phyloP scores from a whole-genome alignment of 1,140 invertebrate genomes.

The Homarus americanus region DNA sequence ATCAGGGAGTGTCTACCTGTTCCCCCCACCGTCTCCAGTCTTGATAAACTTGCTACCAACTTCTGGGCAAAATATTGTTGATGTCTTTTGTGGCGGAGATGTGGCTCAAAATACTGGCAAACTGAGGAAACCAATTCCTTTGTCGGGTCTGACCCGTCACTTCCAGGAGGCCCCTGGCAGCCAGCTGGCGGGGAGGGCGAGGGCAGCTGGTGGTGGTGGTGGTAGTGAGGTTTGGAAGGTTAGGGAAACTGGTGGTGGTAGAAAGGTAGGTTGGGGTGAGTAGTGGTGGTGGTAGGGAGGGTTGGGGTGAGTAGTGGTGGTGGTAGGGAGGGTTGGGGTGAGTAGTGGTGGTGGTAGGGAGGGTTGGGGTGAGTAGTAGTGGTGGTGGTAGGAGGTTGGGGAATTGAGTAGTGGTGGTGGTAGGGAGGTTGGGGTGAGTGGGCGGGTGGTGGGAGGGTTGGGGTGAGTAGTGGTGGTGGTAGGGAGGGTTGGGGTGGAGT shows the following conservation, averaged over 20 bases:
- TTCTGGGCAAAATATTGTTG: background rate
- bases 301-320: too few species aligned
- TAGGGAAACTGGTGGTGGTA: background rate
- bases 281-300: background rate
- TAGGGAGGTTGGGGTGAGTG: background rate
- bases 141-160: background rate
- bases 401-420: background rate
- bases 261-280: background rate
- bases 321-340: too few species aligned
- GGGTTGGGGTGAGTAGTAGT: too few species aligned
- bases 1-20: too few species aligned
- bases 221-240: background rate
- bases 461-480: background rate
- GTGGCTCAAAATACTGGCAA: background rate
- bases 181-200: background rate
- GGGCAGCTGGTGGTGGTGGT: background rate
- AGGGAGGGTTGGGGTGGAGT: background rate
- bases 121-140: slow-evolving; percentile 17
- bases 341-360: too few species aligned
- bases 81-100: background rate
- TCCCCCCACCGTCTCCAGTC: background rate
- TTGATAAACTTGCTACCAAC: background rate
- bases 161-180: background rate
- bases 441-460: background rate
- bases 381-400: too few species aligned